Evolutionary conservation across 2,888 invertebrate genomes (phyloP).

Genomic region (Tyria jacobaeae): DNA sequence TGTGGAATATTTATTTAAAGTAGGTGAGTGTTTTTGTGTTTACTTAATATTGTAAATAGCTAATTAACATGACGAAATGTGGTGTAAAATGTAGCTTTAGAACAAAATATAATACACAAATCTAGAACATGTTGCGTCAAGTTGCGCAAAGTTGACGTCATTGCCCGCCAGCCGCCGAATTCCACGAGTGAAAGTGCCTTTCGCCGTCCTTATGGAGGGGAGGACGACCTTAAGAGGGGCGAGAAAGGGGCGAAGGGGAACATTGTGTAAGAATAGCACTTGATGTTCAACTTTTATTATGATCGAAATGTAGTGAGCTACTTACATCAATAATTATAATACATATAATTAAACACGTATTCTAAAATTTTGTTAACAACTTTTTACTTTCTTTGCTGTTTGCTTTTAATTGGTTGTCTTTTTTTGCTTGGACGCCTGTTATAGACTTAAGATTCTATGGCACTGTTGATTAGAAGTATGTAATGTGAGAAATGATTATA

Average conservation of each 20-base stretch:
- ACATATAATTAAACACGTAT: conserved; percentile 5
- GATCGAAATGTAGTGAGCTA: conserved; percentile 14
- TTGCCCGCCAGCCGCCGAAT: conserved; percentile 65
- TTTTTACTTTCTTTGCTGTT: neutral
- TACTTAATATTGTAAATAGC: conserved; percentile 19
- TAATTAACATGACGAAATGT: conserved; percentile 27
- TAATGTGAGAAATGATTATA: too few species aligned
- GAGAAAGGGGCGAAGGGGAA: conserved; percentile 36
- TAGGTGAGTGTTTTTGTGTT: neutral
- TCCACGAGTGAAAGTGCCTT: conserved; percentile 84
- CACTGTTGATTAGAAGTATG: too few species aligned
- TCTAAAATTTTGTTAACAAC: neutral
- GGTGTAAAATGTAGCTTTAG: conserved; percentile 34
- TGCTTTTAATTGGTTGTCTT: neutral
- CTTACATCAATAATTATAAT: conserved; percentile 12
- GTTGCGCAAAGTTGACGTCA: conserved; percentile 83
- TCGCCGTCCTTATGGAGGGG: conserved; percentile 69
- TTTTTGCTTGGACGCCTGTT: neutral
- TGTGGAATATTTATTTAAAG: too few species aligned
- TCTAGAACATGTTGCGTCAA: conserved; percentile 72
- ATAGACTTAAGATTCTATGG: too few species aligned
- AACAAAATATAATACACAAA: conserved; percentile 54
- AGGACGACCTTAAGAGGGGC: conserved; percentile 67
- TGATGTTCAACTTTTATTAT: conserved; percentile 46
- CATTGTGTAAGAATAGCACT: conserved; percentile 63